Evolutionary conservation across 2,797 vertebrate genomes (phyloP).

Genomic region (Morus bassanus): DNA sequence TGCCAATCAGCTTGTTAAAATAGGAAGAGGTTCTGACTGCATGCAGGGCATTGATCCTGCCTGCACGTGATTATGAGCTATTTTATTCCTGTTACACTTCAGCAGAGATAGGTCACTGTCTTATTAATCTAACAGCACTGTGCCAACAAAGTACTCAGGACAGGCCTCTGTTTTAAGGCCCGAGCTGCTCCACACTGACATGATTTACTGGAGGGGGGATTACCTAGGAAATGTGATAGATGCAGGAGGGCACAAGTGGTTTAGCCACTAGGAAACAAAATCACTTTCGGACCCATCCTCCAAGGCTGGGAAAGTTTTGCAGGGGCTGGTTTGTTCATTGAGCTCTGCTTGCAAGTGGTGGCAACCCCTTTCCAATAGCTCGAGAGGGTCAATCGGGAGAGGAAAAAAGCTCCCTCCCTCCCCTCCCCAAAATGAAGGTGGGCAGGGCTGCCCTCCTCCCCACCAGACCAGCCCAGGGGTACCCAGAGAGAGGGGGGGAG

Average conservation of each 20-base stretch:
- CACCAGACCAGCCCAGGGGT: not conserved
- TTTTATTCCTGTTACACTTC: conserved; percentile 71
- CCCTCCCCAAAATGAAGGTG: not conserved
- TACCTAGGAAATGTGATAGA: conserved; percentile 40
- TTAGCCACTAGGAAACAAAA: not conserved
- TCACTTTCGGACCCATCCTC: not conserved
- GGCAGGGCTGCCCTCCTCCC: not conserved
- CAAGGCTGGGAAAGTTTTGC: not conserved
- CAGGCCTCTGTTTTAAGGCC: conserved; percentile 39
- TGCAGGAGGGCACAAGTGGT: not conserved
- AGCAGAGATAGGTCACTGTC: conserved; percentile 63
- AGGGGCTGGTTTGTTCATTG: not conserved
- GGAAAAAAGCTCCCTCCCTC: not conserved
- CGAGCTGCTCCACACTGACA: not conserved
- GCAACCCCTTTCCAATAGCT: not conserved
- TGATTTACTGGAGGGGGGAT: conserved; percentile 45
- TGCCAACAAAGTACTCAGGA: conserved; percentile 45
- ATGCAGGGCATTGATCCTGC: conserved; percentile 65
- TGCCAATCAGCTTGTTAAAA: conserved; percentile 73
- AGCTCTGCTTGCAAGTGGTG: not conserved
- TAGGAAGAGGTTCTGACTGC: conserved; percentile 63
- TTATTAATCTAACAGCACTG: conserved; percentile 55
- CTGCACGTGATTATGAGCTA: conserved; percentile 62
- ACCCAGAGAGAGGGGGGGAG: not conserved
- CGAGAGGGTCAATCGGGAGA: not conserved